Conservation (phyloP, 2,797 vertebrate genomes). For the Centroberyx gerrardi region DNA sequence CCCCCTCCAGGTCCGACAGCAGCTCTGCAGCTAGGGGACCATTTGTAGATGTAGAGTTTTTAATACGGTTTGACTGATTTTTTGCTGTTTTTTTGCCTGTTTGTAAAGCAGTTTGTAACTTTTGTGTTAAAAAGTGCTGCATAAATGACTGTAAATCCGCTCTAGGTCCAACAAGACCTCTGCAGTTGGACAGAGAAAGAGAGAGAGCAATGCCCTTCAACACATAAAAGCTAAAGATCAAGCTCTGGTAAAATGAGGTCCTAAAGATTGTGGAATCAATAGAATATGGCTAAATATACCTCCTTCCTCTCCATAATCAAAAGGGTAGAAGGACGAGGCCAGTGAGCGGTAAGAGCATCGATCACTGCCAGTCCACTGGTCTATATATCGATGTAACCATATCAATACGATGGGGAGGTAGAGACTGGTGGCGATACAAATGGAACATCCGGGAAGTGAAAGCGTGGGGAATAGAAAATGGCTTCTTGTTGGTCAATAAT, state of each 20-base stretch:
- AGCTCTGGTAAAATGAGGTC: slow-evolving; percentile 34
- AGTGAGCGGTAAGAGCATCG: slow-evolving; percentile 72
- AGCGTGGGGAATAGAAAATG: neutral
- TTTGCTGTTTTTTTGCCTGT: neutral
- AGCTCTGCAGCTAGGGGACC: slow-evolving; percentile 89
- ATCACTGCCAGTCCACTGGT: slow-evolving; percentile 48
- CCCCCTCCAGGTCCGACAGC: slow-evolving; percentile 95
- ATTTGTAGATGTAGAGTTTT: neutral
- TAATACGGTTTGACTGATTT: neutral
- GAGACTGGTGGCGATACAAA: neutral
- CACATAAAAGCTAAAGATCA: slow-evolving; percentile 52
- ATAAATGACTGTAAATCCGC: slow-evolving; percentile 85
- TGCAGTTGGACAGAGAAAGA: slow-evolving; percentile 68
- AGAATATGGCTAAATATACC: slow-evolving; percentile 55
- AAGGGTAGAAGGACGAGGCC: slow-evolving; percentile 62
- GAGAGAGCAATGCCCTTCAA: slow-evolving; percentile 38
- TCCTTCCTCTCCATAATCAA: slow-evolving; percentile 28
- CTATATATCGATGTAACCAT: slow-evolving; percentile 34
- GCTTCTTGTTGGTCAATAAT: slow-evolving; percentile 12
- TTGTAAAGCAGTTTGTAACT: neutral
- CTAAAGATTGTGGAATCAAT: slow-evolving; percentile 59
- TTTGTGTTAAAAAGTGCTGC: no score
- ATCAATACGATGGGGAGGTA: slow-evolving; percentile 43
- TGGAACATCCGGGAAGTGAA: neutral
- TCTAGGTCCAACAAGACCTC: slow-evolving; percentile 89